Percentiles rank a stretch among this genome's conserved stretches.
Evolutionary conservation across 1,140 invertebrate genomes (phyloP).

Genomic region (Diachasmimorpha longicaudata): DNA sequence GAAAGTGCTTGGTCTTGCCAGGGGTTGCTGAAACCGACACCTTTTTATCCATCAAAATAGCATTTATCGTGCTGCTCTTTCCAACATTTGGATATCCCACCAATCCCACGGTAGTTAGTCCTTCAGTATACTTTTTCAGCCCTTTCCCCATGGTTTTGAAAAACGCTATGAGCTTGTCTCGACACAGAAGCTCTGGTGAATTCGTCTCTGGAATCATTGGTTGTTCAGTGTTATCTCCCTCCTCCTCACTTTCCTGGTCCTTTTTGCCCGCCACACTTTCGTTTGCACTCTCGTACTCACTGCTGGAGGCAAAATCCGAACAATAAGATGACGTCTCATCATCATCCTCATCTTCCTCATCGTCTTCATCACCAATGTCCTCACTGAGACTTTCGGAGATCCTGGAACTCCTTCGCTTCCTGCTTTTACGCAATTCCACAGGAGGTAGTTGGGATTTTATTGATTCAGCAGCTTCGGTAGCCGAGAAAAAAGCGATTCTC

Average conservation of each 20-base stretch:
- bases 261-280: constrained; percentile 30
- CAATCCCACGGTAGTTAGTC: constrained; percentile 82
- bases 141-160: constrained; percentile 71
- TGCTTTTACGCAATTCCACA: constrained; percentile 56
- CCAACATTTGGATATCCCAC: constrained; percentile 99
- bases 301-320: constrained; percentile 38
- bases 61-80: constrained; percentile 98
- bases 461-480: constrained; percentile 65
- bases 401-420: constrained; percentile 12
- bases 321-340: constrained; percentile 35
- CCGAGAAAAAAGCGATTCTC: constrained; percentile 85
- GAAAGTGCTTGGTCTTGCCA: constrained; percentile 93
- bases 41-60: constrained; percentile 88
- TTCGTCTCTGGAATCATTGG: constrained; percentile 38
- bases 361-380: constrained; percentile 24
- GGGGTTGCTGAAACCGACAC: constrained; percentile 95
- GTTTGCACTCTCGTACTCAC: constrained; percentile 51
- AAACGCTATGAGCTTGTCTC: constrained; percentile 70
- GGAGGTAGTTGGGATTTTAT: constrained; percentile 40
- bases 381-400: neutral
- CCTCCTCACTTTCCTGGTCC: neutral
- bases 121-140: constrained; percentile 63
- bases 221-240: constrained; percentile 13
- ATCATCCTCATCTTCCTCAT: constrained; percentile 37
- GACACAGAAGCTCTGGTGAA: constrained; percentile 64